Base-by-base conservation (phyloP, 30 jellyfish, hydroid and myxozoan species). In the Catostylus mosaicus region DNA sequence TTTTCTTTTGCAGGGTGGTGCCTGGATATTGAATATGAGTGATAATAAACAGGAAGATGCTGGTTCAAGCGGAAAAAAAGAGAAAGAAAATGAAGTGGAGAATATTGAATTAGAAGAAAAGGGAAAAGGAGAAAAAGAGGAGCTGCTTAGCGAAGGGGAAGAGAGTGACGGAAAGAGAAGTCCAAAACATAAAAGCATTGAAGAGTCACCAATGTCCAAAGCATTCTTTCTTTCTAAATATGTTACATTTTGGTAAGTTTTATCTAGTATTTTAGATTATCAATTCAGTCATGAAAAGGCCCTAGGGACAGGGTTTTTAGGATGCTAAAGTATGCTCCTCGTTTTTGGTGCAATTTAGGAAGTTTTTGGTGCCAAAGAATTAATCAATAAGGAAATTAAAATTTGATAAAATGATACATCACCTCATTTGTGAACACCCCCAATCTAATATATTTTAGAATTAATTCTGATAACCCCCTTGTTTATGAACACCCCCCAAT, bases 191-290 rank as follows among this genome's bases (percentile, higher is more conserved):
- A 59, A 62, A 5, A 31, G 50, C 10, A 33, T 10, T 30, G 59
- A 74, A 29, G 80, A 40, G 10, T 73, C 95, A 10, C 88, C 95
- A 37, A 69, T 85, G 45, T 50, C 71, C 14, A 73, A 74, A 30
- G 95, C 95, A 9, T 72, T 75, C 29, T 85, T 46, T 47, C 5
- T 85, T 30, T 85, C 95, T 14, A 85, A 75, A 66, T 85, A 85
- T 62, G 46, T 85, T 23, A 85, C 95, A 18, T 74, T 85, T 46
- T 85, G 88, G 95, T 85, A 64, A 60, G 95, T 61, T 74, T 16
- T 31, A 9, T 12, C n/a, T n/a, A n/a, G n/a, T n/a, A n/a, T n/a
- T n/a, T n/a, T n/a, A 12, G 63, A 50, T 50, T 4, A 0, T 50
- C 2, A 18, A 50, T 3, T 4, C 54, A 40, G 7, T 16, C 16